Base-by-base conservation (phyloP, 2,888 invertebrate species). In the Pollenia labialis region DNA sequence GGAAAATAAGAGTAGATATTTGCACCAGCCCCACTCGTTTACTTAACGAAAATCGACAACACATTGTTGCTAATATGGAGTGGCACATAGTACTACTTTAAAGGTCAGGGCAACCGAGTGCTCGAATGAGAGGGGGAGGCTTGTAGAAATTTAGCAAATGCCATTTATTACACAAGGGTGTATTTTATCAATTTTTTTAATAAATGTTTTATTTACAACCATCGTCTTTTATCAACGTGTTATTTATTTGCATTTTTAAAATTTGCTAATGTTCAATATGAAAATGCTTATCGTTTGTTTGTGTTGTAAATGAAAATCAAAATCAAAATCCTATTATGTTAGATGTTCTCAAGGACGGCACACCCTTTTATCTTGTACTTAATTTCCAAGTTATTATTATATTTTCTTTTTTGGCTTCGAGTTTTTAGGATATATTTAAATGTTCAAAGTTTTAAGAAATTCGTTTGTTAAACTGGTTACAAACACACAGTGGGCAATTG, bases 101-200 rank as follows among this genome's bases (percentile, higher is more conserved):
- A 81, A 77, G 64, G 71, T 54, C 64, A 82, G 68, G 32, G 16
- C n/a, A 75, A 68, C 14, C 18, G 46, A 54, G 16, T 52, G 56
- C 46, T 69, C 18, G 64, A 11, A 14, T 9, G 52, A 6, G 12
- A 12, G 12, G 69, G 18, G 9, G 32, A 56, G 54, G 76, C 18
- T n/a, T 52, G 44, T 40, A 18, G 40, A 68, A 69, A 68, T 76
- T 82, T 68, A 68, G 75, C 86, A 83, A 83, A 64, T 88, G 82
- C 72, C 86, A 82, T 87, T 87, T 88, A 88, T 88, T 88, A 85
- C 88, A 88, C 88, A 48, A 87, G 88, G 89, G 88, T 89, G 88
- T 88, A 85, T 88, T 89, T 88, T 88, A 89, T 89, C 85, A 89
- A 88, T 87, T 89, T 85, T 85, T 69, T 79, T 85, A 85, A 62